phyloP scores from a whole-genome alignment of 1,140 invertebrate genomes.

The Zaprionus ghesquierei region DNA sequence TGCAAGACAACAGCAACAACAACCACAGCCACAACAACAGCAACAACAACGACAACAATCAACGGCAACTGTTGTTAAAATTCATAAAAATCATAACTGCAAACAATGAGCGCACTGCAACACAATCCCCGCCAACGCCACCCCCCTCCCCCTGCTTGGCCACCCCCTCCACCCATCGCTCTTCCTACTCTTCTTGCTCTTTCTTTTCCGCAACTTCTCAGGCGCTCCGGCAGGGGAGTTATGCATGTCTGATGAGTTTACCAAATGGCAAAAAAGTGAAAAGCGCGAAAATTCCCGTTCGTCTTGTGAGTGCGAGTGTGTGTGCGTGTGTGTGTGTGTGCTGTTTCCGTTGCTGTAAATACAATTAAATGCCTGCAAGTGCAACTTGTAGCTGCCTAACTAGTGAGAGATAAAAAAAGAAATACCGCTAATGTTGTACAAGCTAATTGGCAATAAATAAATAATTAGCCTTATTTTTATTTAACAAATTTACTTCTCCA shows the following conservation, averaged over 20 bases:
- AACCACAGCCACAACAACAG: constrained; percentile 10
- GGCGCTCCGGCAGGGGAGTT: constrained; percentile 33
- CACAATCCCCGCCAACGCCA: background rate
- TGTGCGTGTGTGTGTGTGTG: background rate
- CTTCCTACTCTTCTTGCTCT: background rate
- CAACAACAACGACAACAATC: constrained; percentile 23
- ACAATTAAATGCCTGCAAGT: constrained; percentile 1
- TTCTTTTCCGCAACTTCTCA: background rate
- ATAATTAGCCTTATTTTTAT: too few species aligned
- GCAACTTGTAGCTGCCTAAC: constrained; percentile 12
- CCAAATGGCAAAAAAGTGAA: constrained; percentile 50
- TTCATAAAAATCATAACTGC: constrained; percentile 76
- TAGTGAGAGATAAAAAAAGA: background rate
- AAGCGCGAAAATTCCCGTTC: constrained; percentile 47
- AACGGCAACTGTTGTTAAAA: constrained; percentile 52
- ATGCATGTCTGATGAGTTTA: constrained; percentile 75
- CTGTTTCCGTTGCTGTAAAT: constrained; percentile 8
- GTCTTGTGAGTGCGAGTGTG: background rate
- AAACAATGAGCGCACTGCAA: constrained; percentile 52
- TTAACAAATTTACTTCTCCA: too few species aligned
- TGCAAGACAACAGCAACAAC: constrained; percentile 44
- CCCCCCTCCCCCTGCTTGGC: background rate
- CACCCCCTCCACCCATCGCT: too few species aligned
- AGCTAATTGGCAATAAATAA: too few species aligned
- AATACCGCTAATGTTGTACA: too few species aligned